A percentile compares a stretch with the other conserved stretches of the same genome.
phyloP scores from a whole-genome alignment of 2,113 vertebrate species.

The Shinisaurus crocodilurus region DNA sequence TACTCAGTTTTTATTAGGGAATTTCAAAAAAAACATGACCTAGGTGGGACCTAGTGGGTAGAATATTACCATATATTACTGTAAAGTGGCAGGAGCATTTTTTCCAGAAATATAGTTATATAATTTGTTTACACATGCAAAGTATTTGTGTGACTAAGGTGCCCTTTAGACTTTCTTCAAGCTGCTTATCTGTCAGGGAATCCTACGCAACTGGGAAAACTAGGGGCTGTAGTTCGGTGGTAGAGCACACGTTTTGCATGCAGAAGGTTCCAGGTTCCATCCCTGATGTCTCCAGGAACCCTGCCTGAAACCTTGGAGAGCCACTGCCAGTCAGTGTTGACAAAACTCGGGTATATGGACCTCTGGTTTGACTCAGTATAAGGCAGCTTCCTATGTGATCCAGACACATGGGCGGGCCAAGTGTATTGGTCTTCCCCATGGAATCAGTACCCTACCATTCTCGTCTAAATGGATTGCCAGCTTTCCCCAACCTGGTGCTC shows the following conservation, averaged over 20 bases:
- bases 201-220: not conserved
- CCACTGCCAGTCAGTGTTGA: too few relatives aligned
- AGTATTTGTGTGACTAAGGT: not conserved
- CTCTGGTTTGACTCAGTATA: too few relatives aligned
- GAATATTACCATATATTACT: not conserved
- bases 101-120: not conserved
- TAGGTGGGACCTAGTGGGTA: not conserved
- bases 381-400: not conserved
- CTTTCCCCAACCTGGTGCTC: too few relatives aligned
- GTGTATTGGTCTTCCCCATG: not conserved
- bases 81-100: not conserved
- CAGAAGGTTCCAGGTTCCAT: too few relatives aligned
- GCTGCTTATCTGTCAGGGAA: not conserved
- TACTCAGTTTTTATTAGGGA: not conserved
- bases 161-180: not conserved
- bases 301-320: too few relatives aligned
- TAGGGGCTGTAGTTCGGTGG: too few relatives aligned
- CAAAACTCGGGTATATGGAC: too few relatives aligned
- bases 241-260: too few relatives aligned
- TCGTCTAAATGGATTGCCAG: too few relatives aligned
- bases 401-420: too few relatives aligned
- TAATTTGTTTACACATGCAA: rapidly evolving
- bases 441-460: too few relatives aligned
- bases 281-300: too few relatives aligned
- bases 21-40: not conserved